Conservation (phyloP, 2,888 invertebrate species). For the Amphimallon solstitiale region DNA sequence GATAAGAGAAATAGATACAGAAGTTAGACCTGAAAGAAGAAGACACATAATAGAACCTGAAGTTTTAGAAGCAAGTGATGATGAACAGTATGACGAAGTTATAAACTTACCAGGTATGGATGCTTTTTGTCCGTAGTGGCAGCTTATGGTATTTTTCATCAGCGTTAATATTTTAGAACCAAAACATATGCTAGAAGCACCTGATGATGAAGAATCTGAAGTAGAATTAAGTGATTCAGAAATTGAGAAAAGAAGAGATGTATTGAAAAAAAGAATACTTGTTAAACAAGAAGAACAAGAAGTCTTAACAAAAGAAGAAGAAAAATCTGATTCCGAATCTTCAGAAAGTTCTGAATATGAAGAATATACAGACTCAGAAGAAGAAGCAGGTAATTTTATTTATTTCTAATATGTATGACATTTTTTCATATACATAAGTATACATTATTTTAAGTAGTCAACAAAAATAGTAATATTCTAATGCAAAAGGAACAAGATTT, state of each 20-base stretch:
- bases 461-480: too few species aligned
- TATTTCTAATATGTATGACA: neutral
- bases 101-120: constrained; percentile 54
- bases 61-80: constrained; percentile 70
- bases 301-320: constrained; percentile 77
- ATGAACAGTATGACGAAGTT: constrained; percentile 66
- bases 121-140: constrained; percentile 45
- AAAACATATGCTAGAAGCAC: constrained; percentile 62
- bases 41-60: constrained; percentile 77
- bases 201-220: constrained; percentile 75
- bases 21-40: constrained; percentile 68
- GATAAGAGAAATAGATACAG: constrained; percentile 64
- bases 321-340: constrained; percentile 73
- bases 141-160: neutral
- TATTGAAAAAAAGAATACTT: constrained; percentile 73
- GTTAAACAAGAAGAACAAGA: constrained; percentile 79
- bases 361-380: constrained; percentile 88
- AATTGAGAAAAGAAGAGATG: constrained; percentile 82
- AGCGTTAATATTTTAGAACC: constrained; percentile 51
- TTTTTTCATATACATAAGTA: neutral
- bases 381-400: constrained; percentile 74
- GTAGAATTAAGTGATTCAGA: constrained; percentile 87
- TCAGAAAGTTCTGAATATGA: constrained; percentile 85
- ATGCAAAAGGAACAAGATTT: too few species aligned
- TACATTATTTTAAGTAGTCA: too few species aligned